Evolutionary conservation across 1,140 invertebrate species (phyloP), one percentile per base, ranked within the genome.

Genomic region (Octopus bimaculoides): DNA sequence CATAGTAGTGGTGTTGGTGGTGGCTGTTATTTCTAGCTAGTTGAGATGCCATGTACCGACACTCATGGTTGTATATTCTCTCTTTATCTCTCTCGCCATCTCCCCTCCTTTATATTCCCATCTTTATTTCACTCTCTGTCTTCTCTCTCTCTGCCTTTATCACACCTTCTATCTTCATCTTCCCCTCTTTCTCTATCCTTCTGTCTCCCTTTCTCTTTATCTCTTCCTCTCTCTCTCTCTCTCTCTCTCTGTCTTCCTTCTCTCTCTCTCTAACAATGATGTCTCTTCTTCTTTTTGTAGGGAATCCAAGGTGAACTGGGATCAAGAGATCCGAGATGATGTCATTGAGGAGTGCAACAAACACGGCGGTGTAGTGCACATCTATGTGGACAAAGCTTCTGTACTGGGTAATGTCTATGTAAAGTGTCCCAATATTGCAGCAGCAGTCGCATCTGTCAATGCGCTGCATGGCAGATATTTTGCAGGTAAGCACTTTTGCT

Each of bases 331-430:
- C 80, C 92, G 95, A 69, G 98, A 99, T 90, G 98, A 99, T 91
- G 98, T 99, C 0, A 96, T 99, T 81, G 97, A 99, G 87, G 98
- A 99, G 90, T 99, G 98, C 87, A 96, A 96, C 85, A 98, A 98
- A 90, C 97, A 99, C 87, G 98, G 98, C 26, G 98, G 98, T 52
- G 96, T 98, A 4, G 87, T 99, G 17, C 98, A 99, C 88, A 95
- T 99, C 5, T 99, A 96, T 89, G 97, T 99, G 5, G 98, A 99
- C 87, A 97, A 96, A 89, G 94, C 94, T 4, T 98, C 97, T 4
- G 94, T 95, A 0, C 95, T 97, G 86, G 98, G 98, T 56, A 99
- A 99, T 89, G 97, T 99, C 3, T 99, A 99, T 89, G 97, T 99
- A 6, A 99, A 99, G 90, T 99, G 97, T 92, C 97, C 98, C 4